A percentile compares a stretch with the other conserved stretches of the same genome.
Evolutionary conservation across 1,140 invertebrate genomes (phyloP).

Genomic region (Megathymus violae): DNA sequence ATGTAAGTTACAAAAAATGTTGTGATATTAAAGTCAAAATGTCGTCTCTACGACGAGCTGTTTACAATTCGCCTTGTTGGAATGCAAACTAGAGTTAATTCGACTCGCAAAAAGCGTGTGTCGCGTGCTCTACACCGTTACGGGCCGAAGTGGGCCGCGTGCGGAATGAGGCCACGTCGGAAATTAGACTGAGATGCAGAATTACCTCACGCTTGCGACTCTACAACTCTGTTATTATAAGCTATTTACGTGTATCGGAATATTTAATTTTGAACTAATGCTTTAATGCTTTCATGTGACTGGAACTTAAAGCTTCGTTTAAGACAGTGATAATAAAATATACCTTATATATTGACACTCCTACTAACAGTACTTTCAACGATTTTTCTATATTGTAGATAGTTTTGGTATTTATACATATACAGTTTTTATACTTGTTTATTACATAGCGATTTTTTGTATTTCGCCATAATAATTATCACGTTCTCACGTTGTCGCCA

Average conservation of each 20-base stretch:
- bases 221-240: conserved; percentile 10
- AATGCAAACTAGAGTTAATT: conserved; percentile 30
- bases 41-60: not conserved
- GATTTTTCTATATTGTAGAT: too few relatives aligned
- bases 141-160: conserved; percentile 1
- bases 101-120: conserved; percentile 25
- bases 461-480: too few relatives aligned
- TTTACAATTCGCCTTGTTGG: conserved; percentile 6
- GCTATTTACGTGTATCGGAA: not conserved
- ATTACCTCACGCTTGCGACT: not conserved
- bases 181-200: conserved; percentile 5
- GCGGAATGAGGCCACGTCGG: conserved; percentile 6
- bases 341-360: too few relatives aligned
- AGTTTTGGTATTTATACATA: too few relatives aligned
- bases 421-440: too few relatives aligned
- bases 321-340: not conserved
- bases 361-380: too few relatives aligned
- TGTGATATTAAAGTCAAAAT: not conserved
- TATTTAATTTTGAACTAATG: not conserved
- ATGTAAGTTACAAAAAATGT: not conserved
- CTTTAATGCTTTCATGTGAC: not conserved
- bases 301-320: not conserved
- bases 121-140: conserved; percentile 23
- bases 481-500: too few relatives aligned
- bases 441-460: too few relatives aligned